phyloP scores from a whole-genome alignment of 2,113 vertebrate genomes.

The Gymnocephalus cernua region DNA sequence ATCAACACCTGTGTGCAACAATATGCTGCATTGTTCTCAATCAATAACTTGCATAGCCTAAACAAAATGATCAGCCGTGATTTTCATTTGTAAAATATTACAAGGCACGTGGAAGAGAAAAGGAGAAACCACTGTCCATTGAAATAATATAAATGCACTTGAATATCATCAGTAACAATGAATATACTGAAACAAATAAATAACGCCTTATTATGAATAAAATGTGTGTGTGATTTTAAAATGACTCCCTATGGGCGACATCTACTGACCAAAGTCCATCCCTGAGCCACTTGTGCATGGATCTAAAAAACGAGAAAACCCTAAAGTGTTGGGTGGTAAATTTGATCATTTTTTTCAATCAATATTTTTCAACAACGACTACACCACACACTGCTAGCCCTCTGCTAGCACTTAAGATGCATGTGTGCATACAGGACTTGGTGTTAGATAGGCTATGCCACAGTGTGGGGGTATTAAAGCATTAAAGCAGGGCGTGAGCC shows the following conservation, averaged over 20 bases:
- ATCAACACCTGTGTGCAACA: conserved; percentile 32
- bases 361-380: conserved; percentile 1
- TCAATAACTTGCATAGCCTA: conserved; percentile 12
- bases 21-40: conserved; percentile 37
- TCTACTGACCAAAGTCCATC: conserved; percentile 27
- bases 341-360: conserved; percentile 16
- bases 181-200: neutral
- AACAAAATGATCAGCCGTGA: conserved; percentile 3
- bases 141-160: neutral
- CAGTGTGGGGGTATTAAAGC: conserved; percentile 58
- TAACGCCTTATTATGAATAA: neutral
- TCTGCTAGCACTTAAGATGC: neutral
- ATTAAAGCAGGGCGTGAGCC: conserved; percentile 65
- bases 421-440: conserved; percentile 13
- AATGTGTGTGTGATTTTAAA: conserved; percentile 8
- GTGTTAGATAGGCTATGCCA: conserved; percentile 20
- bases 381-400: conserved; percentile 1
- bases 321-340: neutral
- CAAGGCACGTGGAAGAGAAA: neutral
- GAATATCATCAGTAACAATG: neutral
- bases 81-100: conserved; percentile 17
- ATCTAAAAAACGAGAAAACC: neutral
- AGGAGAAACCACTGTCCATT: neutral
- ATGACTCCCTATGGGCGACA: conserved; percentile 12
- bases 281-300: neutral